A percentile compares a stretch with the other conserved stretches of the same genome.
phyloP scores from a whole-genome alignment of 2,797 vertebrate species.

The Scolopax rusticola region DNA sequence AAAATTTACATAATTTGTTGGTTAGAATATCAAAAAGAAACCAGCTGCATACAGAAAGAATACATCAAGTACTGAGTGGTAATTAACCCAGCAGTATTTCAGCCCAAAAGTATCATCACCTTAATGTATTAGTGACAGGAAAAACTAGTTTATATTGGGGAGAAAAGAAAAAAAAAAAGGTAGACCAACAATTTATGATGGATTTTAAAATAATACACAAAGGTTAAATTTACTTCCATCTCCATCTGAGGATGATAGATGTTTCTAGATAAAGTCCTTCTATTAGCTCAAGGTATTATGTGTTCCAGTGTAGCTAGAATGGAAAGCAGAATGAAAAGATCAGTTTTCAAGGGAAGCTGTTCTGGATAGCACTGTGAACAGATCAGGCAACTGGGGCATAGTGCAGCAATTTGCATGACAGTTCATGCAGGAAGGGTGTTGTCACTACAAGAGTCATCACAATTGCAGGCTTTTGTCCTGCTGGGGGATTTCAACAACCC shows the following conservation, averaged over 20 bases:
- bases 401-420: fast-evolving
- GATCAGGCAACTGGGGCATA: too few relatives aligned
- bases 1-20: background rate
- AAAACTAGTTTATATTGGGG: fast-evolving
- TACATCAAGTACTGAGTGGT: background rate
- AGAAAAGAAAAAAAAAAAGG: background rate
- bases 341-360: background rate
- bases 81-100: background rate
- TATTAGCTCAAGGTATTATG: background rate
- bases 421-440: background rate
- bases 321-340: background rate
- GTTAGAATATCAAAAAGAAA: background rate
- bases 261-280: background rate
- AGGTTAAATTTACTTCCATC: background rate
- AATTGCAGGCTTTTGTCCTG: background rate
- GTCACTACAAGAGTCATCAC: background rate
- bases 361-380: background rate
- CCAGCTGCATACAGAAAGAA: background rate
- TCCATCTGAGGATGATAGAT: background rate
- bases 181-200: background rate
- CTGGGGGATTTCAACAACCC: background rate
- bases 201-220: background rate
- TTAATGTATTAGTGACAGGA: background rate
- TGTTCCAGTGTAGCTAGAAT: background rate
- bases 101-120: background rate